These are phyloP conservation scores for Chondrosia reniformis DNA, from an alignment of 37 sponge, comb jelly and placozoan species.

Conservation along the genomic window DNA sequence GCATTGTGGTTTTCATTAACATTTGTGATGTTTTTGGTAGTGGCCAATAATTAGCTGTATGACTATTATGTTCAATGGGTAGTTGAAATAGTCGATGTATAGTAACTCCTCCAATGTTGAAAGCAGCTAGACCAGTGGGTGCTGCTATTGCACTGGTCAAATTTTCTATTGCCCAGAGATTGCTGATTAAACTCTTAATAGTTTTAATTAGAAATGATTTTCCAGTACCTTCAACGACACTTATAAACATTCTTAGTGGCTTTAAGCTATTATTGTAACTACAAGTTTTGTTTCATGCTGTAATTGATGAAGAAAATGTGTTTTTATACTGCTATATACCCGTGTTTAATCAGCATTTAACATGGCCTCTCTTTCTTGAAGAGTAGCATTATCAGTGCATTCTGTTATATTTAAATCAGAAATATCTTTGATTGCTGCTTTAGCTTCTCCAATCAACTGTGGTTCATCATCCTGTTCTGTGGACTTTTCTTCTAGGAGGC, in stretches of 20 bases:
- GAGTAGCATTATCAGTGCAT: neutral
- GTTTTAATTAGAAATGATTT: constrained; percentile 53
- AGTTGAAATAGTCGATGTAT: constrained; percentile 32
- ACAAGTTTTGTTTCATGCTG: constrained; percentile 6
- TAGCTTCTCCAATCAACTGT: constrained; percentile 11
- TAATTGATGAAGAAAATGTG: constrained; percentile 13
- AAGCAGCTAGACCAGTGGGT: constrained; percentile 50
- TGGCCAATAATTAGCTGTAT: constrained; percentile 19
- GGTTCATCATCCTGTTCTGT: neutral
- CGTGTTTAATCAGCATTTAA: constrained; percentile 22
- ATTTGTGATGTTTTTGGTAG: constrained; percentile 3
- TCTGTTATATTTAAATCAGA: neutral
- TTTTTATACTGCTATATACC: neutral
- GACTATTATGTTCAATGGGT: constrained; percentile 43
- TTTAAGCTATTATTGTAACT: neutral
- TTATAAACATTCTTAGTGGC: constrained; percentile 35
- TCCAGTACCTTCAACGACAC: constrained; percentile 58
- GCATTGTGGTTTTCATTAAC: constrained; percentile 25
- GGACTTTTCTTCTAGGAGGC: neutral
- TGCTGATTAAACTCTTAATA: constrained; percentile 12
- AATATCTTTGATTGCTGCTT: constrained; percentile 3
- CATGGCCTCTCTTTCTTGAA: constrained; percentile 18
- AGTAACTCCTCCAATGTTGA: constrained; percentile 39
- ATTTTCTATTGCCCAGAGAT: neutral
- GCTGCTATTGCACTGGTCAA: constrained; percentile 30